A percentile compares a stretch with the other conserved stretches of the same genome.
phyloP scores from a whole-genome alignment of 2,888 invertebrate species.

The Microctonus hyperodae region DNA sequence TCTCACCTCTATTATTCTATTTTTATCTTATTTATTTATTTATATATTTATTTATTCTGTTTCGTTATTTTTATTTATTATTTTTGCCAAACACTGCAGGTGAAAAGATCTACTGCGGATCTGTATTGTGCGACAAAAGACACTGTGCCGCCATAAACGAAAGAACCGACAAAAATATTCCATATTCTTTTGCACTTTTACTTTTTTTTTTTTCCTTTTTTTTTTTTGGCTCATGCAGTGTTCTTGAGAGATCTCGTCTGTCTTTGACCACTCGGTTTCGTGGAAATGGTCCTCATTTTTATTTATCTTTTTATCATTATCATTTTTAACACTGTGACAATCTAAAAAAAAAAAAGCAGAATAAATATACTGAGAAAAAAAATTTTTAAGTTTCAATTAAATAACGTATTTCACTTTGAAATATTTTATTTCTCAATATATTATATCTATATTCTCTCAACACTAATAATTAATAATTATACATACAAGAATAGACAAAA shows the following conservation, averaged over 20 bases:
- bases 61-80: neutral
- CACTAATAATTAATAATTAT: too few species aligned
- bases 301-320: neutral
- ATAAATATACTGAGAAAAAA: neutral
- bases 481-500: too few species aligned
- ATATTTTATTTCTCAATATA: too few species aligned
- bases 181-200: conserved; percentile 10
- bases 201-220: neutral
- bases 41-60: neutral
- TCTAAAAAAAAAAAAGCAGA: neutral
- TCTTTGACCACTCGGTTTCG: conserved; percentile 20
- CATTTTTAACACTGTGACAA: neutral
- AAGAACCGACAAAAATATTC: conserved; percentile 18
- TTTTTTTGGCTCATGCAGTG: neutral
- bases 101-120: conserved; percentile 1
- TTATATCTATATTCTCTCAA: too few species aligned
- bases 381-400: neutral
- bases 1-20: neutral
- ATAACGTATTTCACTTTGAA: neutral
- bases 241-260: conserved; percentile 25
- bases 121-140: conserved; percentile 2
- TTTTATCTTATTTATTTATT: neutral
- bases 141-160: conserved; percentile 5
- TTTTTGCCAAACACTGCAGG: neutral
- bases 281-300: conserved; percentile 4